These are phyloP conservation scores for Polymixis lichenea DNA, from an alignment of 2,888 invertebrate genomes.

Conservation along the genomic window DNA sequence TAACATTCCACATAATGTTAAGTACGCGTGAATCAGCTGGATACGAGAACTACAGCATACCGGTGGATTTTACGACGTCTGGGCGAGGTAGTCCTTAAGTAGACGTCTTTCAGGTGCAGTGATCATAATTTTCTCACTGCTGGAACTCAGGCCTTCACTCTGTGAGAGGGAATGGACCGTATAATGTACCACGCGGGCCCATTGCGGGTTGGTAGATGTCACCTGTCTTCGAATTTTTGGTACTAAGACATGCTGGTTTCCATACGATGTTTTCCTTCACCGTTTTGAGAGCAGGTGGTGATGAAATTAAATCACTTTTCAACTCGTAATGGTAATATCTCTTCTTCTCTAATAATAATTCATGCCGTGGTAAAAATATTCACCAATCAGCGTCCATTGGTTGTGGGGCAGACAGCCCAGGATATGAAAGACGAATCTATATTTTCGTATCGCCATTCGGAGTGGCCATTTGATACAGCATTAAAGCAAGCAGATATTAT, in stretches of 20 bases:
- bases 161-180: background rate
- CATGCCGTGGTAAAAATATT: background rate
- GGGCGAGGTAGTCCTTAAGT: background rate
- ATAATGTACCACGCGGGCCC: no score
- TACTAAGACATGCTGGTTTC: no score
- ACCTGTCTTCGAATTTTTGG: no score
- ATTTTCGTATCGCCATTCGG: background rate
- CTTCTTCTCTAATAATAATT: no score
- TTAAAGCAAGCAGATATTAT: no score
- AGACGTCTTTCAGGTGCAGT: background rate
- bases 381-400: background rate
- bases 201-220: no score
- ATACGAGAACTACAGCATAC: background rate
- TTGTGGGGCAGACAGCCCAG: no score
- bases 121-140: background rate
- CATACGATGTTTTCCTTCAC: no score
- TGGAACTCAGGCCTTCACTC: background rate
- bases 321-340: no score
- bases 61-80: background rate
- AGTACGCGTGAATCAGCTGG: background rate
- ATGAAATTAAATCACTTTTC: no score
- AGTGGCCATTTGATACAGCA: background rate
- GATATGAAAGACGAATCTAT: background rate
- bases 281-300: no score
- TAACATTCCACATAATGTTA: background rate